phyloP scores from a whole-genome alignment of 2,113 vertebrate genomes.

The Callaeas wilsoni region DNA sequence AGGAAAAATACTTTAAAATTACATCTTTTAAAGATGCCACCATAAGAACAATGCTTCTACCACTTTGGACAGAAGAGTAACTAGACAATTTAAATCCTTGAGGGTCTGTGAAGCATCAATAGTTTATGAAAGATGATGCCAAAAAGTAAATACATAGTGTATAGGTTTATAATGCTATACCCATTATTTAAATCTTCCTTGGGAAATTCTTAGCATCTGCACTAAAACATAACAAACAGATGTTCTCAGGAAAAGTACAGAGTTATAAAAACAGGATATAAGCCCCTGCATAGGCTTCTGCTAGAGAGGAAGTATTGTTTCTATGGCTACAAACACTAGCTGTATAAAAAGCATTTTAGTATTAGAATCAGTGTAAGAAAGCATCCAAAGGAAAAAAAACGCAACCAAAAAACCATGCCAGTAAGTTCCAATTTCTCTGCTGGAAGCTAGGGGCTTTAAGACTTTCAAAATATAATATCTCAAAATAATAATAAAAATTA shows the following conservation, averaged over 20 bases:
- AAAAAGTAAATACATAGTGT: neutral
- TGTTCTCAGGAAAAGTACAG: neutral
- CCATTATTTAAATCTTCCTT: neutral
- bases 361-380: neutral
- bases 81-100: neutral
- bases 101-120: neutral
- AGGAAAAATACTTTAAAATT: neutral
- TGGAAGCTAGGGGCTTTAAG: neutral
- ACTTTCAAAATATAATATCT: neutral
- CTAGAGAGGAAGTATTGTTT: fast-evolving
- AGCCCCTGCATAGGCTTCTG: neutral
- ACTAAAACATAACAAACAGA: neutral
- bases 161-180: neutral
- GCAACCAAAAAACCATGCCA: neutral
- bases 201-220: neutral
- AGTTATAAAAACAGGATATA: neutral
- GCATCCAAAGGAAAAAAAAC: neutral
- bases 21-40: neutral
- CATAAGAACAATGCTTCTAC: neutral
- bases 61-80: neutral
- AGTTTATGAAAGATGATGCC: neutral
- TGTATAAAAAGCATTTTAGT: neutral
- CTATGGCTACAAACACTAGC: neutral
- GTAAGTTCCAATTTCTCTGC: neutral
- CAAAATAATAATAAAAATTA: neutral